These are phyloP conservation scores for Plebejus argus DNA, from an alignment of 2,888 invertebrate genomes.

Conservation along the genomic window DNA sequence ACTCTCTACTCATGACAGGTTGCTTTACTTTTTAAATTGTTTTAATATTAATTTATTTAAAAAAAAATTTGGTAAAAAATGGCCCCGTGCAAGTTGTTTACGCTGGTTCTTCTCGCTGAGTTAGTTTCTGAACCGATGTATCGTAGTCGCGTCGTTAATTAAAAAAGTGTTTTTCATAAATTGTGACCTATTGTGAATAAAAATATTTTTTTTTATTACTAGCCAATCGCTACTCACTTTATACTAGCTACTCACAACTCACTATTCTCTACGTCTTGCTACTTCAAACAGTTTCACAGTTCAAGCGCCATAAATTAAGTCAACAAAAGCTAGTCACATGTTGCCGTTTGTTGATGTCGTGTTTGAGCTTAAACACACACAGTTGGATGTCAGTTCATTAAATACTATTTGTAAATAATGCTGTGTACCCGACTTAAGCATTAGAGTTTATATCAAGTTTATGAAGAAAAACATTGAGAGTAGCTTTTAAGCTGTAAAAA, in stretches of 20 bases:
- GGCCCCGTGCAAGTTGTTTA: too few relatives aligned
- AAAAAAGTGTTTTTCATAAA: too few relatives aligned
- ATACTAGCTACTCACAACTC: background rate
- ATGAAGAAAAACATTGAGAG: background rate
- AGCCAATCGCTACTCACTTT: too few relatives aligned
- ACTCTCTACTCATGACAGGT: background rate
- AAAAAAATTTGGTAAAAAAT: too few relatives aligned
- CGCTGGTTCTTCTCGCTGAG: too few relatives aligned
- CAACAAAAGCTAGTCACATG: constrained; percentile 2
- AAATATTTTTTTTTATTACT: too few relatives aligned
- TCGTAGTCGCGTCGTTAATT: too few relatives aligned
- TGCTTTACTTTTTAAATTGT: too few relatives aligned
- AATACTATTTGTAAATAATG: constrained; percentile 7
- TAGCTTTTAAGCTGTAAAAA: background rate
- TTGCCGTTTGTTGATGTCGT: background rate
- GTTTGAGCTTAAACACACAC: background rate
- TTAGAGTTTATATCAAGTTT: background rate
- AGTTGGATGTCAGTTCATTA: constrained; percentile 3
- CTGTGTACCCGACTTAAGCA: background rate
- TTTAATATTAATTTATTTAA: too few relatives aligned
- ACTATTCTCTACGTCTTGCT: background rate
- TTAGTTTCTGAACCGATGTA: too few relatives aligned
- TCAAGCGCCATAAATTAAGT: background rate
- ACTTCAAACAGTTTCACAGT: background rate
- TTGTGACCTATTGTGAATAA: too few relatives aligned